Conservation (phyloP, 2,797 vertebrate genomes). For the Cygnus olor region DNA sequence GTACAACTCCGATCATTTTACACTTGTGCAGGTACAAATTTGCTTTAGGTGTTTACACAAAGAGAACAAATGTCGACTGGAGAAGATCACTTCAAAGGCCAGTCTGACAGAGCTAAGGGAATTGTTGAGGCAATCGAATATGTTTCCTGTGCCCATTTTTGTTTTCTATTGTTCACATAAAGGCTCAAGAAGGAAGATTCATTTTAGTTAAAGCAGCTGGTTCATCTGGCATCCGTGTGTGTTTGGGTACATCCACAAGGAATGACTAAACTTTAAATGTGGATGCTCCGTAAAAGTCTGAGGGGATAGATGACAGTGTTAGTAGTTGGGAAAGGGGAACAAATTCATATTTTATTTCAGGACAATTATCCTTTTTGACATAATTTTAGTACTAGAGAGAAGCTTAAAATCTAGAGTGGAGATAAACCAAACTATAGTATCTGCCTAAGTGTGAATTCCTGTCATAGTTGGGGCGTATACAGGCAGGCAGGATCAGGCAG, state of each 20-base stretch:
- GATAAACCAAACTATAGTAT: neutral
- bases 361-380: neutral
- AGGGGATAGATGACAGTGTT: neutral
- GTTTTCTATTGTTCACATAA: neutral
- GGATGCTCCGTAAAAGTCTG: neutral
- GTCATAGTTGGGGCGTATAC: neutral
- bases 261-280: conserved; percentile 1
- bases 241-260: neutral
- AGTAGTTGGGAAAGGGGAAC: neutral
- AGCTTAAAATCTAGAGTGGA: neutral
- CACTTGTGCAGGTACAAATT: neutral
- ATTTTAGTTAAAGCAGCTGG: neutral
- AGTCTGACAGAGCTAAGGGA: neutral
- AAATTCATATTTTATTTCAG: neutral
- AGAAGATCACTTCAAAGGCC: neutral
- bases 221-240: neutral
- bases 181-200: neutral
- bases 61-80: neutral
- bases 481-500: neutral
- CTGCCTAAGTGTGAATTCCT: neutral
- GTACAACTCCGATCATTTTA: neutral
- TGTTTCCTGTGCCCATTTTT: neutral
- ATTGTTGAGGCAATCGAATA: neutral
- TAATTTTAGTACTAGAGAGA: neutral
- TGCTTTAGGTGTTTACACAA: neutral